Conservation (phyloP, 1,140 invertebrate species). For the Trichoplusia ni region DNA sequence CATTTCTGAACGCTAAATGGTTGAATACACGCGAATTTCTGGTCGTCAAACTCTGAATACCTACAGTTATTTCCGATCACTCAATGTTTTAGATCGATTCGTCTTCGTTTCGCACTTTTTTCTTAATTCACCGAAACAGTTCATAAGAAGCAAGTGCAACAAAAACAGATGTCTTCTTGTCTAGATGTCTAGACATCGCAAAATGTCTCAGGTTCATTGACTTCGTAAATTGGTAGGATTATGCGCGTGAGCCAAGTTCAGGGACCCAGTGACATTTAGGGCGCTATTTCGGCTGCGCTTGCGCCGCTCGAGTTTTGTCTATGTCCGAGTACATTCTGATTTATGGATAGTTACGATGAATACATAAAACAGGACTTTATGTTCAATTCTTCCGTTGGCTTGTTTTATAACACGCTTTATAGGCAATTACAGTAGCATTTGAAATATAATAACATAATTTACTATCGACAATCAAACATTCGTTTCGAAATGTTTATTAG, state of each 20-base stretch:
- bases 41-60: no score
- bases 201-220: constrained; percentile 43
- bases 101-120: background rate
- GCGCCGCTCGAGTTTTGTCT: constrained; percentile 31
- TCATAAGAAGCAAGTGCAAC: background rate
- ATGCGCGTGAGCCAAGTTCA: constrained; percentile 62
- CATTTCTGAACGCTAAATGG: no score
- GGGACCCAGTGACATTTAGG: constrained; percentile 61
- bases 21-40: no score
- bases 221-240: constrained; percentile 54
- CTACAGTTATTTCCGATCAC: no score
- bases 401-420: no score
- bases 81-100: no score
- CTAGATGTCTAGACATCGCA: constrained; percentile 46
- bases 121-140: constrained; percentile 7
- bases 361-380: constrained; percentile 9
- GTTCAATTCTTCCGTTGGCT: constrained; percentile 11
- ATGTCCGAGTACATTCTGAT: constrained; percentile 48
- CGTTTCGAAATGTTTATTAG: no score
- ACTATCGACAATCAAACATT: no score
- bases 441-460: constrained; percentile 5
- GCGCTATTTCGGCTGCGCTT: constrained; percentile 45
- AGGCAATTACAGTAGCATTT: no score
- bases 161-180: constrained; percentile 40
- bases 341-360: constrained; percentile 38